Conservation (phyloP, 2,888 invertebrate species). For the Argynnis bischoffii region DNA sequence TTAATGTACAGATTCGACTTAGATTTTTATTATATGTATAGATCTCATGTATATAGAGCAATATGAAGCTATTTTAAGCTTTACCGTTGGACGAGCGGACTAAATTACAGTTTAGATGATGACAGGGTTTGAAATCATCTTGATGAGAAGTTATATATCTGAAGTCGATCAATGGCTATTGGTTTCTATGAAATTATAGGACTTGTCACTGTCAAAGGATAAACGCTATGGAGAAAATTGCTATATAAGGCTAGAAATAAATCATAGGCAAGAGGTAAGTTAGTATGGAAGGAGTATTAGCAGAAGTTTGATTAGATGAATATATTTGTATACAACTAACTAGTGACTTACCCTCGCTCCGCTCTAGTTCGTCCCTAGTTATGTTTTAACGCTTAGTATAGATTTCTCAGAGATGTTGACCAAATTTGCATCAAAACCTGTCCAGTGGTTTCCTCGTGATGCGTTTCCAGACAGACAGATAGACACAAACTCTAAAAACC, state of each 20-base stretch:
- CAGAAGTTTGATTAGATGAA: not conserved
- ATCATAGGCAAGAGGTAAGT: not conserved
- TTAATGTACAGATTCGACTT: no score
- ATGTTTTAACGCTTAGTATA: no score
- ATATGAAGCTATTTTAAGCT: not conserved
- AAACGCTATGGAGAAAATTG: not conserved
- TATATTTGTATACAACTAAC: not conserved
- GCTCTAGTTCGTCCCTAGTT: no score
- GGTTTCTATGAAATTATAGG: slow-evolving; percentile 16
- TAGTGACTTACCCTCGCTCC: not conserved
- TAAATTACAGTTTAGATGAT: slow-evolving; percentile 18
- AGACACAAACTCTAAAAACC: no score
- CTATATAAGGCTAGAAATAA: not conserved
- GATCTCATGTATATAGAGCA: not conserved
- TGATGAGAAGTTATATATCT: slow-evolving; percentile 14
- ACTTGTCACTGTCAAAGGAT: slow-evolving; percentile 16
- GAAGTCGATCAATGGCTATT: slow-evolving; percentile 13
- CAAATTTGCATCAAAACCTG: no score
- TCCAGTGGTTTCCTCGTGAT: no score
- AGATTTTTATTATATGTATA: no score
- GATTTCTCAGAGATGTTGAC: no score
- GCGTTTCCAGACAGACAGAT: no score
- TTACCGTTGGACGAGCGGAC: not conserved
- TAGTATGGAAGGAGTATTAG: not conserved
- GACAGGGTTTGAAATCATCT: slow-evolving; percentile 10